A percentile compares a stretch with the other conserved stretches of the same genome.
These are phyloP conservation scores for Regulus satrapa DNA, from an alignment of 2,113 vertebrate species.

Conservation along the genomic window DNA sequence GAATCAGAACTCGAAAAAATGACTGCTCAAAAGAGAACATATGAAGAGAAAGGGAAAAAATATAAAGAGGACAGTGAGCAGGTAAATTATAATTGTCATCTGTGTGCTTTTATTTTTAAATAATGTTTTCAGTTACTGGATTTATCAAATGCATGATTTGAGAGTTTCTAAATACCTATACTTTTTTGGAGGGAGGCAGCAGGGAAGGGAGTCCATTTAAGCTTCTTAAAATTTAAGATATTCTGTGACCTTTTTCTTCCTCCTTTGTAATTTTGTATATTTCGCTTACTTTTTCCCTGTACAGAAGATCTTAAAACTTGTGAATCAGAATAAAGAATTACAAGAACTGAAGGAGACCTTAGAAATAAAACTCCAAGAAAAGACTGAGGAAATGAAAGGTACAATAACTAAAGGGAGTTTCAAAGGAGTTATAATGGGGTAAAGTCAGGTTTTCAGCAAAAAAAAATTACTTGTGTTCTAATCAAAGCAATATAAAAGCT, in stretches of 20 bases:
- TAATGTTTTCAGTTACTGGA: not conserved
- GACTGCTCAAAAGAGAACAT: conserved; percentile 63
- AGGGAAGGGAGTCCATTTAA: not conserved
- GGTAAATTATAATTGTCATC: conserved; percentile 63
- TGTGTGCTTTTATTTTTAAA: not conserved
- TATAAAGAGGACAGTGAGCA: conserved; percentile 74
- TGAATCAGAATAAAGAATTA: conserved; percentile 74
- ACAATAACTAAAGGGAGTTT: not conserved
- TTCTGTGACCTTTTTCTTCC: not conserved
- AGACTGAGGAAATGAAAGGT: conserved; percentile 84
- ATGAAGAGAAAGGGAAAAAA: conserved; percentile 79
- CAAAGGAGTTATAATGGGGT: not conserved
- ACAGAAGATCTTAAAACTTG: conserved; percentile 76
- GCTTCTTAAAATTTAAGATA: not conserved
- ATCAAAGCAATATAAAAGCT: not conserved
- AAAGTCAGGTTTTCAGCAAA: not conserved
- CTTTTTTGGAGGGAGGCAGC: not conserved
- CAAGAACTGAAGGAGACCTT: conserved; percentile 75
- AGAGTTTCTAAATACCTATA: not conserved
- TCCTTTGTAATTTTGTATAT: not conserved
- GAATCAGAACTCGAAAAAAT: conserved; percentile 83
- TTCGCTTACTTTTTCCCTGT: not conserved
- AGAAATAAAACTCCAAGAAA: conserved; percentile 75
- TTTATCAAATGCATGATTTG: not conserved
- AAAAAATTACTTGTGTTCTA: not conserved